phyloP scores from a whole-genome alignment of 1,140 invertebrate genomes.

The Calephelis virginiensis region DNA sequence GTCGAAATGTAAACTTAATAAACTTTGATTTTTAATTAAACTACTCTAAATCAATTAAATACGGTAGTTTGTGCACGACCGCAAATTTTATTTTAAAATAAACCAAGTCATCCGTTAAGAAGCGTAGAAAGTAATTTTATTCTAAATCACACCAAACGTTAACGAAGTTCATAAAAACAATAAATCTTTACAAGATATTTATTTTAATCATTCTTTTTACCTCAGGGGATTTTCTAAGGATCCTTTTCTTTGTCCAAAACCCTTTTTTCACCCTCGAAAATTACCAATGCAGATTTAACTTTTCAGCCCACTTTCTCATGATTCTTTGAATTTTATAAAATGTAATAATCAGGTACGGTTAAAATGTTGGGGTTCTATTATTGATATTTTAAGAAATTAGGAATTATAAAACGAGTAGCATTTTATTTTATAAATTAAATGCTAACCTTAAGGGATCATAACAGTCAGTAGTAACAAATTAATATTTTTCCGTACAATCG shows the following conservation, averaged over 20 bases:
- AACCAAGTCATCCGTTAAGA: no score
- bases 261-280: conserved; percentile 11
- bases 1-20: no score
- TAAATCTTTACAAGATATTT: conserved; percentile 16
- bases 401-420: no score
- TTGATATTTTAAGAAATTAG: background rate
- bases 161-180: conserved; percentile 12
- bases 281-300: conserved; percentile 17
- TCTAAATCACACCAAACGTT: conserved; percentile 9
- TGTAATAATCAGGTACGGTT: conserved; percentile 11
- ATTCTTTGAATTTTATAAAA: conserved; percentile 16
- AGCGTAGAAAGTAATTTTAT: background rate
- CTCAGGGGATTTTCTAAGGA: conserved; percentile 5
- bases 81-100: no score
- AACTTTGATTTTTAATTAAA: no score
- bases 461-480: no score
- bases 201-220: conserved; percentile 13
- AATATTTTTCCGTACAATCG: no score
- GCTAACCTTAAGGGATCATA: no score
- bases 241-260: conserved; percentile 15
- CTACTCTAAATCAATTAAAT: no score
- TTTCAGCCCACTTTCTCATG: conserved; percentile 11
- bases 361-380: background rate
- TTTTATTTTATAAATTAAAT: no score
- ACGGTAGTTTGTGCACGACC: no score